Percentiles rank a stretch among this genome's conserved stretches.
phyloP scores from a whole-genome alignment of 2,113 vertebrate species.

The Petrocephalus zakoni region DNA sequence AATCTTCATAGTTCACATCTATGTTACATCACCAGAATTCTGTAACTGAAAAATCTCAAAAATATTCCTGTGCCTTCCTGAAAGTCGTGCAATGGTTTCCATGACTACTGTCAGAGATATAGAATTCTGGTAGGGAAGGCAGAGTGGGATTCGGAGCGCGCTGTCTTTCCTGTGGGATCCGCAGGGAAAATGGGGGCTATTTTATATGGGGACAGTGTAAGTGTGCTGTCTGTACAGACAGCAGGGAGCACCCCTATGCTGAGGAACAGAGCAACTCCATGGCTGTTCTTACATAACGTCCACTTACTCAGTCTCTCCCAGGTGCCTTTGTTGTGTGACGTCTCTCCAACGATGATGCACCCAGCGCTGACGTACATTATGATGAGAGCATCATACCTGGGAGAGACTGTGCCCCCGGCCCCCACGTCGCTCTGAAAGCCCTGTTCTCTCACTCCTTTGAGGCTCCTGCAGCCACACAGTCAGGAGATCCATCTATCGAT shows the following conservation, averaged over 20 bases:
- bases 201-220: background rate
- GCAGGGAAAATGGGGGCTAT: background rate
- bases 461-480: background rate
- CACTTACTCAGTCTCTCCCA: background rate
- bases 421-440: background rate
- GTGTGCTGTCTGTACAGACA: background rate
- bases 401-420: background rate
- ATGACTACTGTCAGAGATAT: constrained; percentile 1
- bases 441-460: background rate
- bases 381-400: background rate
- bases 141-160: background rate
- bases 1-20: background rate
- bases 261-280: background rate
- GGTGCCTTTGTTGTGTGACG: background rate
- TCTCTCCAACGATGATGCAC: background rate
- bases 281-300: background rate
- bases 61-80: too few relatives aligned
- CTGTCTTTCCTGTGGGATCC: background rate
- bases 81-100: background rate
- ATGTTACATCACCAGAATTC: background rate
- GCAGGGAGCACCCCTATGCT: background rate
- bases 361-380: background rate
- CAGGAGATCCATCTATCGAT: background rate
- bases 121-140: background rate
- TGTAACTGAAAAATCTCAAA: background rate